Conservation (phyloP, 2,888 invertebrate species). For the Amphipoea lucens region DNA sequence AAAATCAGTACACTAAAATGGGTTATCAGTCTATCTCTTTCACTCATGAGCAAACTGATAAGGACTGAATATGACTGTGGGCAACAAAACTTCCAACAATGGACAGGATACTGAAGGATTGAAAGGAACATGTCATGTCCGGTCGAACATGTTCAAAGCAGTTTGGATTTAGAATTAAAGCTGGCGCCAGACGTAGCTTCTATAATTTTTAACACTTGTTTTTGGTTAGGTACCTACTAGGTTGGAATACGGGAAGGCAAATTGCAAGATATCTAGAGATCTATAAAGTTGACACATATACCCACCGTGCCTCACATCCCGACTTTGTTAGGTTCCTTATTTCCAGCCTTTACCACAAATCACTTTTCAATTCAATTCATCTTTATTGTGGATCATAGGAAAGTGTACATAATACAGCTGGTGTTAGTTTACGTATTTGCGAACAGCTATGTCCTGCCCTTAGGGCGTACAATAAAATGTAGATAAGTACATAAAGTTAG, state of each 20-base stretch:
- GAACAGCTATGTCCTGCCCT: no score
- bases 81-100: constrained; percentile 49
- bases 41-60: constrained; percentile 10
- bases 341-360: no score
- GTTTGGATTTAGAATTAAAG: constrained; percentile 15
- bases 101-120: constrained; percentile 55
- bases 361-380: no score
- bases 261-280: not conserved
- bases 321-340: no score
- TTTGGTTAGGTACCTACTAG: not conserved
- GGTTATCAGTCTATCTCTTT: constrained; percentile 35
- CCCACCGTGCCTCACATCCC: no score
- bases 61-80: constrained; percentile 9
- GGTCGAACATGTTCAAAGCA: constrained; percentile 13
- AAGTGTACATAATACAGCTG: no score
- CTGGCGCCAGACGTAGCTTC: not conserved
- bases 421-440: no score
- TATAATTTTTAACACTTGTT: not conserved
- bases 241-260: not conserved
- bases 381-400: no score
- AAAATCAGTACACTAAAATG: constrained; percentile 15
- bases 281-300: not conserved
- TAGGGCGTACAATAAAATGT: no score
- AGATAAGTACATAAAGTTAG: no score
- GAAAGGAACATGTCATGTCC: constrained; percentile 45